Evolutionary conservation across 1,140 invertebrate species (phyloP).

Genomic region (Atta texana): DNA sequence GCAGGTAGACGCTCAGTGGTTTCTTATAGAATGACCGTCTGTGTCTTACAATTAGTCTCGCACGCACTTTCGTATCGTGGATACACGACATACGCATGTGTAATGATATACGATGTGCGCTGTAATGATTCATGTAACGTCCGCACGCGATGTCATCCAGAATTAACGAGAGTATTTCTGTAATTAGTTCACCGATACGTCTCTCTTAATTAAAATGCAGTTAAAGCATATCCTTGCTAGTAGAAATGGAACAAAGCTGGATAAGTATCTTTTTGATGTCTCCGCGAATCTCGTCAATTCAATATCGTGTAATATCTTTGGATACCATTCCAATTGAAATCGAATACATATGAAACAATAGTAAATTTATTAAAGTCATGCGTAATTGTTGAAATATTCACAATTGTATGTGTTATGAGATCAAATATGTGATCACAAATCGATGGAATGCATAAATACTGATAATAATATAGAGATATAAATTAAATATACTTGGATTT

Average conservation of each 20-base stretch:
- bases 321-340: background rate
- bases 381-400: background rate
- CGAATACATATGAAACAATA: background rate
- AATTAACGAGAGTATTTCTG: conserved; percentile 27
- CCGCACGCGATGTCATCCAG: background rate
- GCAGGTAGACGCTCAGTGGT: background rate
- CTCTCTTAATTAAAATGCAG: conserved; percentile 33
- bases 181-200: background rate
- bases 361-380: no score
- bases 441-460: no score
- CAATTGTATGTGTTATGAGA: background rate
- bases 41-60: background rate
- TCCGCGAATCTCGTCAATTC: background rate
- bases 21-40: conserved; percentile 34
- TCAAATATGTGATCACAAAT: background rate
- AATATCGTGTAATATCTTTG: background rate
- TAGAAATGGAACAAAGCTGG: background rate
- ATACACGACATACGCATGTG: background rate
- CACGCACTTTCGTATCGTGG: conserved; percentile 54
- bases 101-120: conserved; percentile 12
- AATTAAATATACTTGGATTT: background rate
- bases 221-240: background rate
- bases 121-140: conserved; percentile 6
- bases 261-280: background rate
- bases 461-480: no score